These are phyloP conservation scores for Morpho achilles DNA, from an alignment of 2,888 invertebrate species.

Conservation along the genomic window DNA sequence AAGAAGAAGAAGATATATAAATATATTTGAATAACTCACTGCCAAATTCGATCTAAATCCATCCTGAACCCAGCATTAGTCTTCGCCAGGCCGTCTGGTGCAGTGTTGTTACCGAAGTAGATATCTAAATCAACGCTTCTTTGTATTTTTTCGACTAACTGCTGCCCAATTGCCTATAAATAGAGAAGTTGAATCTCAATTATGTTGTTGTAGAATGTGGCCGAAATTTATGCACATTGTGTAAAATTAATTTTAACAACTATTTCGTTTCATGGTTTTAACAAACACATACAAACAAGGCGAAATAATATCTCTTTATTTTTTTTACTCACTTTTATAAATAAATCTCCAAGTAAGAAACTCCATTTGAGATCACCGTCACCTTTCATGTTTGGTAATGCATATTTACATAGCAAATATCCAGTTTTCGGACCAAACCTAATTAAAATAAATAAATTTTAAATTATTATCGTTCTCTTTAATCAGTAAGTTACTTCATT, in stretches of 20 bases:
- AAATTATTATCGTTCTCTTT: background rate
- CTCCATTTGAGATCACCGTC: constrained; percentile 72
- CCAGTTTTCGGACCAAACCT: constrained; percentile 71
- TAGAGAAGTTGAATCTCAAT: constrained; percentile 3
- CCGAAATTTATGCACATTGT: too few relatives aligned
- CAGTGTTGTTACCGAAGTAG: constrained; percentile 62
- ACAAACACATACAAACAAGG: too few relatives aligned
- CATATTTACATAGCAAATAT: constrained; percentile 63
- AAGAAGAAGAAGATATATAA: too few relatives aligned
- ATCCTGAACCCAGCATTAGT: constrained; percentile 69
- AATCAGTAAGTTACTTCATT: background rate
- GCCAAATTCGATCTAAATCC: constrained; percentile 71
- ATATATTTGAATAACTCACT: constrained; percentile 47
- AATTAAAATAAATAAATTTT: constrained; percentile 3
- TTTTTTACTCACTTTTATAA: constrained; percentile 51
- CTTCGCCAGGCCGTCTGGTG: constrained; percentile 42
- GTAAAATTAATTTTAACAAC: too few relatives aligned
- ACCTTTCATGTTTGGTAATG: constrained; percentile 66
- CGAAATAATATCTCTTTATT: too few relatives aligned
- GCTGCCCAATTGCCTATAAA: constrained; percentile 61
- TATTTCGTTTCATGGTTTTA: too few relatives aligned
- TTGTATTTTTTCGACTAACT: constrained; percentile 51
- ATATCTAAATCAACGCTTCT: constrained; percentile 69
- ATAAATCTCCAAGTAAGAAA: constrained; percentile 62
- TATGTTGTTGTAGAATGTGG: too few relatives aligned